These are phyloP conservation scores for Gryllus longicercus DNA, from an alignment of 2,888 invertebrate genomes.

Conservation along the genomic window DNA sequence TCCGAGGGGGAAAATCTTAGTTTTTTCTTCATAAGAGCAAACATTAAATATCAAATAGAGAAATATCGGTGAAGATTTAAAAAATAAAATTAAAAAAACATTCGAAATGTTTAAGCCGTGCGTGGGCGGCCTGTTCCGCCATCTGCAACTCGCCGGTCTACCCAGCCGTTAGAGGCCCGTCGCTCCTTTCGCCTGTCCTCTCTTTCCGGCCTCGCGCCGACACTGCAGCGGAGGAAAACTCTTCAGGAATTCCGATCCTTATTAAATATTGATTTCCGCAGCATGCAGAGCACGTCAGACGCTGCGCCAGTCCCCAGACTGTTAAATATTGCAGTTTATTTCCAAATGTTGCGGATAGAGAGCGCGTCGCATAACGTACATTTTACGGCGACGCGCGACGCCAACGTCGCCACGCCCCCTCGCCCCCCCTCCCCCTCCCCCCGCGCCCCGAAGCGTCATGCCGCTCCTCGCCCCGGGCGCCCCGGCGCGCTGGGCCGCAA, in stretches of 20 bases:
- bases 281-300: constrained; percentile 10
- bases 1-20: rapidly evolving
- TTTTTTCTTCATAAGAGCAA: too few species aligned
- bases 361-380: not conserved
- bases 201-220: not conserved
- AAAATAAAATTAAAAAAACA: too few species aligned
- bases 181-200: not conserved
- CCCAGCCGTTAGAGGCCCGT: not conserved
- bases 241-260: constrained; percentile 11
- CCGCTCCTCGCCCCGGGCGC: not conserved
- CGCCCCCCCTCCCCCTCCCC: not conserved
- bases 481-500: too few species aligned
- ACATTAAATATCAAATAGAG: too few species aligned
- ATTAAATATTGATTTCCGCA: not conserved
- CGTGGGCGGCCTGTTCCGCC: not conserved
- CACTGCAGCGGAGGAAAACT: not conserved
- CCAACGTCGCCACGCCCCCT: not conserved
- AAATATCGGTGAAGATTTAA: too few species aligned
- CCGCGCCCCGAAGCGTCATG: not conserved
- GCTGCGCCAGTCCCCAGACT: constrained; percentile 8
- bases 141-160: not conserved
- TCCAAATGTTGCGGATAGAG: constrained; percentile 17
- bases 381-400: not conserved
- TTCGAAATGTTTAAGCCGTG: too few species aligned
- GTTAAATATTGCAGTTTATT: constrained; percentile 2